Evolutionary conservation across 2,888 invertebrate genomes (phyloP).

Genomic region (Andricus curvator): DNA sequence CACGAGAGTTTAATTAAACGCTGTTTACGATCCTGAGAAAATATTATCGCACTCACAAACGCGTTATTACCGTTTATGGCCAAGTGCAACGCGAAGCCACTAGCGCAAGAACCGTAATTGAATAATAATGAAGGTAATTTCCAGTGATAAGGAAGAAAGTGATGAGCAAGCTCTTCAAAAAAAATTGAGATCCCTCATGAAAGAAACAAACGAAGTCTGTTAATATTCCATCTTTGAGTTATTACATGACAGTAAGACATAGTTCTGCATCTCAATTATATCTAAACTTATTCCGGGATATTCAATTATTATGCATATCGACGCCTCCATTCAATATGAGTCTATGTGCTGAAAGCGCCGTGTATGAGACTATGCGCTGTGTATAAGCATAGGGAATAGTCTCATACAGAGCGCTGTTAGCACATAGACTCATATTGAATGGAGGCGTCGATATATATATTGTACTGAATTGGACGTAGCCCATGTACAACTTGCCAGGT

Average conservation of each 20-base stretch:
- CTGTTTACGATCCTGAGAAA: constrained; percentile 33
- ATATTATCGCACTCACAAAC: constrained; percentile 38
- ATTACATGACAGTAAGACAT: background rate
- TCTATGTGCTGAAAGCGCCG: too few relatives aligned
- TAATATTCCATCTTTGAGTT: background rate
- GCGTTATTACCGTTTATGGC: constrained; percentile 26
- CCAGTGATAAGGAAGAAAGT: background rate
- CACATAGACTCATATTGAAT: too few relatives aligned
- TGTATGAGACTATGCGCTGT: too few relatives aligned
- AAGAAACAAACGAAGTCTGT: background rate
- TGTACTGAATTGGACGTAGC: too few relatives aligned
- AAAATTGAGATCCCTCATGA: background rate
- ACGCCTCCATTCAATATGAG: too few relatives aligned
- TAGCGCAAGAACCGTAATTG: constrained; percentile 22
- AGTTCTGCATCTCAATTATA: background rate
- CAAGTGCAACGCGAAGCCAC: constrained; percentile 16
- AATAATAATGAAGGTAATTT: constrained; percentile 25
- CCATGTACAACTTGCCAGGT: too few relatives aligned
- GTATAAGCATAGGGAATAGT: too few relatives aligned
- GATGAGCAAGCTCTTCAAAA: background rate
- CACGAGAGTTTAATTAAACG: constrained; percentile 21
- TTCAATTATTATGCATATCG: too few relatives aligned
- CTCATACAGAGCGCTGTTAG: too few relatives aligned
- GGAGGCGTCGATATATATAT: too few relatives aligned
- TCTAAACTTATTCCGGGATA: background rate